phyloP scores from a whole-genome alignment of 2,113 vertebrate genomes.

The Paracanthobrama guichenoti region DNA sequence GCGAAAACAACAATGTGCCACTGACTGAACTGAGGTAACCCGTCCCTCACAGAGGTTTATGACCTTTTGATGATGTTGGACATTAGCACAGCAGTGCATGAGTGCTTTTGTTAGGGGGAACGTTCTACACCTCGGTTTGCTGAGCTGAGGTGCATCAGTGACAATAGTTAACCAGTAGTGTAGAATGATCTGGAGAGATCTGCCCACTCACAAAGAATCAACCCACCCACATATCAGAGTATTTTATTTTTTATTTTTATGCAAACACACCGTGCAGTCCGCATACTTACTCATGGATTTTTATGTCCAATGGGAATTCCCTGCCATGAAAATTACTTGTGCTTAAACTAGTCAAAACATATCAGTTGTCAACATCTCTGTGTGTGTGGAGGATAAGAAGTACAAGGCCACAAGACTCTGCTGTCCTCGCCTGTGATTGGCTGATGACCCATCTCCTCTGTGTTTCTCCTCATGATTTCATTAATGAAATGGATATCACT shows the following conservation, averaged over 20 bases:
- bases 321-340: conserved; percentile 12
- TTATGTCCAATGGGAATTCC: not conserved
- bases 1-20: conserved; percentile 1
- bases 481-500: conserved; percentile 61
- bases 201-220: conserved; percentile 50
- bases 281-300: not conserved
- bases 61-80: conserved; percentile 38
- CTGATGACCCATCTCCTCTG: conserved; percentile 46
- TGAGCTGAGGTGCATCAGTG: conserved; percentile 53
- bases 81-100: conserved; percentile 31
- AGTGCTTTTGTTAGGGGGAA: conserved; percentile 62
- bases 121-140: conserved; percentile 56
- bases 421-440: conserved; percentile 58
- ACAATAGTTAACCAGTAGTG: conserved; percentile 53
- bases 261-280: not conserved
- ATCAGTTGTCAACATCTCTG: conserved; percentile 43
- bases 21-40: conserved; percentile 4
- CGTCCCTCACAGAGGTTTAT: not conserved
- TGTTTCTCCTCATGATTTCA: conserved; percentile 37
- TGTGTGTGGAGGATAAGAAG: conserved; percentile 39
- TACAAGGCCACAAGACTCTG: conserved; percentile 51
- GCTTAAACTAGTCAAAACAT: conserved; percentile 51
- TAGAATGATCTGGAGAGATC: conserved; percentile 62
- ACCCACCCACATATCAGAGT: not conserved
- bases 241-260: conserved; percentile 24